phyloP scores from a whole-genome alignment of 2,888 invertebrate genomes.

The Cataglyphis livida region DNA sequence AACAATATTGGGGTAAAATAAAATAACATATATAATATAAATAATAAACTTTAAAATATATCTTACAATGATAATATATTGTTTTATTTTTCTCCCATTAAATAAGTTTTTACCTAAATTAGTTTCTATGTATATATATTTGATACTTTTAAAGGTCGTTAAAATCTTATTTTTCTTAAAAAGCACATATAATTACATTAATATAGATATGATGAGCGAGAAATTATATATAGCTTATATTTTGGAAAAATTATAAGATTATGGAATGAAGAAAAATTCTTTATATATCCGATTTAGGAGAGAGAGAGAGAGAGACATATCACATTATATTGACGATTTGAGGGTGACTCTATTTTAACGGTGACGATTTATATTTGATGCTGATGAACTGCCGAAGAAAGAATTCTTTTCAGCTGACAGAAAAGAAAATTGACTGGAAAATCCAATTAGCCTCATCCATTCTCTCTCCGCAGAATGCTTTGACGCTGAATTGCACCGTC shows the following conservation, averaged over 20 bases:
- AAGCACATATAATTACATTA: neutral
- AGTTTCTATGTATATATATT: neutral
- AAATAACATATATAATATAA: slow-evolving; percentile 11
- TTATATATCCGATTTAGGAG: neutral
- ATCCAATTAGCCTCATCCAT: slow-evolving; percentile 68
- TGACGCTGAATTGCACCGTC: slow-evolving; percentile 40
- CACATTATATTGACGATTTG: neutral
- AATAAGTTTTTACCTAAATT: slow-evolving; percentile 22
- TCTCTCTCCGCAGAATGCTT: slow-evolving; percentile 26
- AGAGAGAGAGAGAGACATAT: neutral
- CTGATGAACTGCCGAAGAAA: slow-evolving; percentile 45
- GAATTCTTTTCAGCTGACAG: slow-evolving; percentile 39
- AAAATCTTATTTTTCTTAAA: neutral
- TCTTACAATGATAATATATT: neutral
- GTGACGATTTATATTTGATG: slow-evolving; percentile 45
- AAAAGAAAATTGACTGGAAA: slow-evolving; percentile 57
- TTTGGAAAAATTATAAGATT: neutral
- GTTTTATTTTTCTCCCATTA: neutral
- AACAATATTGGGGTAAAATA: slow-evolving; percentile 11
- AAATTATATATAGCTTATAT: neutral
- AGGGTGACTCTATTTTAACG: slow-evolving; percentile 42
- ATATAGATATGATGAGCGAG: neutral
- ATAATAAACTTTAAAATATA: slow-evolving; percentile 16
- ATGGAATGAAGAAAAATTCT: neutral
- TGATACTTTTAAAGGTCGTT: neutral